These are phyloP conservation scores for Sorex maritimensis DNA, from an alignment of 2,797 vertebrate genomes.

Conservation along the genomic window DNA sequence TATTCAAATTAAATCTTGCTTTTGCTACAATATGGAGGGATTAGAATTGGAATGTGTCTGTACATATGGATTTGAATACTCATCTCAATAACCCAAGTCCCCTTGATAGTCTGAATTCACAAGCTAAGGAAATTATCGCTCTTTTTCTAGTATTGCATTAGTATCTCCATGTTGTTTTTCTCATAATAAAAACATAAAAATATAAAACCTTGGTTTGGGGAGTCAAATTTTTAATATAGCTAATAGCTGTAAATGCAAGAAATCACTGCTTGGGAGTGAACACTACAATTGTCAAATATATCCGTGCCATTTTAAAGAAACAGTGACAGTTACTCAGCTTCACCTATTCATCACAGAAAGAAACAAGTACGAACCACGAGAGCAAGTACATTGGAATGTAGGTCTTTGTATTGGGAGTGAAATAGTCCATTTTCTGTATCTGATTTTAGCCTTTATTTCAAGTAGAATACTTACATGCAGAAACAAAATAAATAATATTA, in stretches of 20 bases:
- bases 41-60: neutral
- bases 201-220: neutral
- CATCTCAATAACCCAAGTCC: neutral
- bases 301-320: neutral
- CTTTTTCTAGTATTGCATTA: neutral
- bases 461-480: neutral
- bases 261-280: neutral
- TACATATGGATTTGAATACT: neutral
- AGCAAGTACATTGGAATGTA: neutral
- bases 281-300: conserved; percentile 14
- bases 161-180: neutral
- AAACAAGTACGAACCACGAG: neutral
- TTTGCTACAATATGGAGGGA: no score
- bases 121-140: neutral
- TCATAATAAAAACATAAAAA: neutral
- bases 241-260: neutral
- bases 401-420: neutral
- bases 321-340: neutral
- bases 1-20: no score
- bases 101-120: neutral
- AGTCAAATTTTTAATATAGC: neutral
- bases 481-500: neutral
- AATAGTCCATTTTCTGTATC: neutral
- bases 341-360: neutral
- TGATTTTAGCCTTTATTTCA: conserved; percentile 28